Evolutionary conservation across 2,797 vertebrate genomes (phyloP).

Genomic region (Rhynchotus rufescens): DNA sequence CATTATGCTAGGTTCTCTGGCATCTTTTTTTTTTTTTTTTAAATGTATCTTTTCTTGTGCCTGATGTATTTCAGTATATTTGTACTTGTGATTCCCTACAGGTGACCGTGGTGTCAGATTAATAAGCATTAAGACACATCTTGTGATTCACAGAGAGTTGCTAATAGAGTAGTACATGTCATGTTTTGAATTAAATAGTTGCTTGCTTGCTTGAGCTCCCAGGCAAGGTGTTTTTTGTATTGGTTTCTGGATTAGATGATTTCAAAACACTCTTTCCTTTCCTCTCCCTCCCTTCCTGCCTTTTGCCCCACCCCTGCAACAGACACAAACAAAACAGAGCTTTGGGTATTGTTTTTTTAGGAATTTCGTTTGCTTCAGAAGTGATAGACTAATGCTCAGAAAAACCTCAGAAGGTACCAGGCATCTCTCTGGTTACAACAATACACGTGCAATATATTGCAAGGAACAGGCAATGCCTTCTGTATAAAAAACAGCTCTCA

Average conservation of each 20-base stretch:
- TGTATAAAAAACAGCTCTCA: background rate
- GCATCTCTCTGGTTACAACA: background rate
- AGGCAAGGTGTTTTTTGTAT: background rate
- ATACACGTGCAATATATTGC: background rate
- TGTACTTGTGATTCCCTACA: background rate
- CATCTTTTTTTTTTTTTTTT: background rate
- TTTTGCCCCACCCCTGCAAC: background rate
- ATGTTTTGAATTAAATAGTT: background rate
- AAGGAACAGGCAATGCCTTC: background rate
- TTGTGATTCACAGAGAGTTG: background rate
- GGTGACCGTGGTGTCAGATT: background rate
- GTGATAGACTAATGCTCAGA: background rate
- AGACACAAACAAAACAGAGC: background rate
- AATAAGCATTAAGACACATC: background rate
- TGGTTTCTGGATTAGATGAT: background rate
- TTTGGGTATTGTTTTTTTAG: background rate
- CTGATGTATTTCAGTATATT: accelerated
- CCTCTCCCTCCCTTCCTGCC: background rate
- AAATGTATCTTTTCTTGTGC: background rate
- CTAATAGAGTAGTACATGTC: background rate
- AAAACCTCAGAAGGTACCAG: background rate
- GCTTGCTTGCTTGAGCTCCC: background rate
- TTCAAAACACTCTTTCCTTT: background rate
- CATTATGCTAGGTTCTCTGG: background rate
- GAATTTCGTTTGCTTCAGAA: background rate